phyloP scores from a whole-genome alignment of 2,113 vertebrate species.

The Bubo blakistoni region DNA sequence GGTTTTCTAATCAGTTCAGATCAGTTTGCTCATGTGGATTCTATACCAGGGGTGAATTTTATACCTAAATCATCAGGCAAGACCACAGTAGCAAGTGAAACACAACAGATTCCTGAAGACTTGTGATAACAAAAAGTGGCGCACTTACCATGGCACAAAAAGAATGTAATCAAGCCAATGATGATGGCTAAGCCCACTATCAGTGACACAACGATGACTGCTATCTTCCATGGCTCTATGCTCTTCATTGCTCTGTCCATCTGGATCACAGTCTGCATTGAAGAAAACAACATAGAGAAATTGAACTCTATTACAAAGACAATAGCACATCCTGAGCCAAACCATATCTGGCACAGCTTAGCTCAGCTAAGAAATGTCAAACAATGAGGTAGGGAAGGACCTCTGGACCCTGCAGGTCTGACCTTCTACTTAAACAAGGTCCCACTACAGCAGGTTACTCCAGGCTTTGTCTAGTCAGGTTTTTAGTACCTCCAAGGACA shows the following conservation, averaged over 20 bases:
- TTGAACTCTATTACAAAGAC: not conserved
- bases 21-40: not conserved
- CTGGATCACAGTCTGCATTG: not conserved
- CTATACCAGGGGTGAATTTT: not conserved
- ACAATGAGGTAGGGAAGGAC: not conserved
- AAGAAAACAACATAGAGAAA: not conserved
- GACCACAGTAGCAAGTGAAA: not conserved
- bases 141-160: constrained; percentile 66
- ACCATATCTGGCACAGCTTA: not conserved
- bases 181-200: constrained; percentile 49
- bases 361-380: not conserved
- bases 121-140: not conserved
- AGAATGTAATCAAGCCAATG: constrained; percentile 58
- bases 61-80: not conserved
- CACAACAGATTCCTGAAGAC: not conserved
- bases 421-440: not conserved
- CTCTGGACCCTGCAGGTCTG: not conserved
- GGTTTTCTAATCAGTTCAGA: not conserved
- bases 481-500: not conserved
- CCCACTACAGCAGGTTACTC: not conserved
- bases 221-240: constrained; percentile 64
- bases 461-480: not conserved
- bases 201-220: not conserved
- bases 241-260: not conserved
- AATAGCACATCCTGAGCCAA: not conserved